These are phyloP conservation scores for Rissa tridactyla DNA, from an alignment of 2,113 vertebrate species.

Conservation along the genomic window DNA sequence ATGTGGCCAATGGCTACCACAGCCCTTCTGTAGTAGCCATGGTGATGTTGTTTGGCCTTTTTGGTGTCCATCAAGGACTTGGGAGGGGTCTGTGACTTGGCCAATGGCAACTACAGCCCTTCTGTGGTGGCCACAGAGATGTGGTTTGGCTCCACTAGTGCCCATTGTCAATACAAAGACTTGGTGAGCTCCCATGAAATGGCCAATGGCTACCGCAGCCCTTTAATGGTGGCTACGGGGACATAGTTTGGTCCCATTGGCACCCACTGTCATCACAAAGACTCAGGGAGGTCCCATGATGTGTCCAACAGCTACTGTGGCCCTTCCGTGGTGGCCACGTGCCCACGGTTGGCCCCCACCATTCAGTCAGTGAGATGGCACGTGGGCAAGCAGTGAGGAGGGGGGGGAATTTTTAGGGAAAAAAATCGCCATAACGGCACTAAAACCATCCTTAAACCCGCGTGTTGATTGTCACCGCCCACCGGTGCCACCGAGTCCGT, in stretches of 20 bases:
- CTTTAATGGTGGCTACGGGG: not conserved
- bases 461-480: not conserved
- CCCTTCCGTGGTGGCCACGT: not conserved
- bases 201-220: not conserved
- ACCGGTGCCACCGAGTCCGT: accelerated
- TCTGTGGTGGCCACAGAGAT: not conserved
- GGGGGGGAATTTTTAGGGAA: not conserved
- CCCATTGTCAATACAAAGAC: not conserved
- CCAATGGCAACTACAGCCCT: not conserved
- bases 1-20: accelerated
- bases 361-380: not conserved
- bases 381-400: too few species aligned
- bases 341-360: not conserved
- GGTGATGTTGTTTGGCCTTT: too few species aligned
- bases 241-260: not conserved
- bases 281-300: not conserved
- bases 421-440: not conserved
- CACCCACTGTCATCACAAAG: not conserved
- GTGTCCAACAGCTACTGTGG: not conserved
- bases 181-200: not conserved
- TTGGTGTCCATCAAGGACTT: not conserved
- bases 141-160: not conserved
- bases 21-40: not conserved
- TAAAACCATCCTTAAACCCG: not conserved
- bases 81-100: not conserved